Evolutionary conservation across 2,113 vertebrate species (phyloP), one percentile per base, ranked within the genome.

Genomic region (Candoia aspera): DNA sequence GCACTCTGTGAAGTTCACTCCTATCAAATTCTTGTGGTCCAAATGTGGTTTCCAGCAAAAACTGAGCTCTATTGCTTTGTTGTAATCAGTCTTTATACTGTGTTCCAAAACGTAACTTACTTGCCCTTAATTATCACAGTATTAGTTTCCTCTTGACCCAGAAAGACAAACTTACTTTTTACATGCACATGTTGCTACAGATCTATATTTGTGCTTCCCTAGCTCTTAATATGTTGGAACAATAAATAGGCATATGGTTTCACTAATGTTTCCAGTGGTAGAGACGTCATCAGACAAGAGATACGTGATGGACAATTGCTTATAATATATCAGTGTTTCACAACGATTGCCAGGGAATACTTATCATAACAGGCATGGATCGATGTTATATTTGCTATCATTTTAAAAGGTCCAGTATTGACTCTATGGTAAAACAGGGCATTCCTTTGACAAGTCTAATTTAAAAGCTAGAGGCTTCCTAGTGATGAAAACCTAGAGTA

Each of bases 111-210:
- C 86, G 93, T 94, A 94, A 0, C 57, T 79, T 64, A 79, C 58
- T 17, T 0, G 91, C 92, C 93, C 95, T 93, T 83, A 91, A 90
- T 87, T 96, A 87, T 55, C 87, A 19, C 0, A 93, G 91, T 86
- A 84, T 86, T 91, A 91, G 87, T 94, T 95, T 93, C 93, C 96
- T 92, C 95, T 91, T 85, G 64, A 93, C 93, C 95, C 91, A 90
- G 92, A 95, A 94, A 95, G 90, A 94, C 49, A 84, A 88, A 89
- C 94, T 94, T 89, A 55, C 23, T 85, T 89, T 95, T 93, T 94
- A 95, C 97, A 97, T 97, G 97, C 97, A 97, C 94, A 96, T 94
- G 87, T 96, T 95, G 95, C 93, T 93, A 90, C 85, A 97, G 96
- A 95, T 95, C 89, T 88, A 24, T 55, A 90, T 93, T 64, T 91